phyloP scores from a whole-genome alignment of 2,113 vertebrate genomes.

The Spizaetus ornatus region DNA sequence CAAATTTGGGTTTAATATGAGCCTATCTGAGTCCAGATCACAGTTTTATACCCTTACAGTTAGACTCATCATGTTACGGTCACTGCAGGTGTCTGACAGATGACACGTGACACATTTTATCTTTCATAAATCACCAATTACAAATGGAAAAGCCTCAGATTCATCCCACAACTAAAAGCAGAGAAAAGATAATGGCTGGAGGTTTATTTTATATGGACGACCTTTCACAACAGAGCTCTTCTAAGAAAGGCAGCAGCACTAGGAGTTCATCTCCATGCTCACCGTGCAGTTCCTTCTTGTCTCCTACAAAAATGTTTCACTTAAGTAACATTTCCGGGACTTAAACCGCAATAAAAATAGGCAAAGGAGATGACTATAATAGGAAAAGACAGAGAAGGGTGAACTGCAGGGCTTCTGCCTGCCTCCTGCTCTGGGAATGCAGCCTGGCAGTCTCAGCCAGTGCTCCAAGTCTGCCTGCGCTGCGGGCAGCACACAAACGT shows the following conservation, averaged over 20 bases:
- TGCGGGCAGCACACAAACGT: not conserved
- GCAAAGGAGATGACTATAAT: not conserved
- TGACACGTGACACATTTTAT: not conserved
- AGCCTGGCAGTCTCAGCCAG: not conserved
- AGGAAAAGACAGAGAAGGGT: not conserved
- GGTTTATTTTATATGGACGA: not conserved
- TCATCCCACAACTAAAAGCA: not conserved
- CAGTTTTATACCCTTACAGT: not conserved
- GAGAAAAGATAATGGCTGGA: not conserved
- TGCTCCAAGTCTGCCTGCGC: accelerated
- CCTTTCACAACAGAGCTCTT: not conserved
- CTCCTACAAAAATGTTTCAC: not conserved
- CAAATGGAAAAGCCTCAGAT: not conserved
- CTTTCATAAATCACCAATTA: not conserved
- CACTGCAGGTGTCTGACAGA: not conserved
- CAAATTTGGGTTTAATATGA: not conserved
- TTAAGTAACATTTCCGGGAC: not conserved
- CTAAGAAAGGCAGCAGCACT: not conserved
- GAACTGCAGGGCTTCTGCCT: not conserved
- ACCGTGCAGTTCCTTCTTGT: not conserved
- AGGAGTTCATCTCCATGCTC: not conserved
- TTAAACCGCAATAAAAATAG: not conserved
- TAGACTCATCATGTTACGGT: not conserved
- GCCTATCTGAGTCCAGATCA: not conserved
- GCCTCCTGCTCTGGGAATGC: not conserved